Percentiles rank a stretch among this genome's conserved stretches.
Evolutionary conservation across 53 echinoderm and acorn worm species (phyloP).

Genomic region (Echinarachnius parma): DNA sequence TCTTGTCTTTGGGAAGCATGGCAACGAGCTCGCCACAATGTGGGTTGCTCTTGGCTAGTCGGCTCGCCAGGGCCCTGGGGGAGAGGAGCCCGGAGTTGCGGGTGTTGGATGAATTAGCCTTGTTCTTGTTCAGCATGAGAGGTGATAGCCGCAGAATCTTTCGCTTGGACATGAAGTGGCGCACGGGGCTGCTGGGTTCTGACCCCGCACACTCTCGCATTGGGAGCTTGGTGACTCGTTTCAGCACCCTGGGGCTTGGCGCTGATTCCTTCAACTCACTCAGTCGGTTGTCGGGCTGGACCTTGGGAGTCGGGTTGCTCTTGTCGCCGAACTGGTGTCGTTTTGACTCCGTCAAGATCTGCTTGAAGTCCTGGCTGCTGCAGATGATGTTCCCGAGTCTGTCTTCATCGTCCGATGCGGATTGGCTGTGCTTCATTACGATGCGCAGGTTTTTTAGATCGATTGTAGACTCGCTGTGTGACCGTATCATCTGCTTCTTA

Average conservation of each 20-base stretch:
- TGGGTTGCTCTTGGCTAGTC: conserved; percentile 30
- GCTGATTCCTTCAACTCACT: conserved; percentile 35
- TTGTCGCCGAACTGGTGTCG: conserved; percentile 60
- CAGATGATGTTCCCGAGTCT: conserved; percentile 70
- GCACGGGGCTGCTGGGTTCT: conserved; percentile 43
- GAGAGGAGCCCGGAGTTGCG: conserved; percentile 26
- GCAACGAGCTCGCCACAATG: conserved; percentile 65
- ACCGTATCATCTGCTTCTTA: conserved; percentile 87
- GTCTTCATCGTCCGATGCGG: conserved; percentile 11
- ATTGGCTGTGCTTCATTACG: conserved; percentile 45
- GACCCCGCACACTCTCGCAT: conserved; percentile 37
- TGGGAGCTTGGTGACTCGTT: conserved; percentile 20
- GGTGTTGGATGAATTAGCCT: conserved; percentile 14
- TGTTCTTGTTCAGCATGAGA: conserved; percentile 41
- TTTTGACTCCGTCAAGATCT: conserved; percentile 79
- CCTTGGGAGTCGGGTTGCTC: conserved; percentile 65
- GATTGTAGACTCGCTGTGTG: conserved; percentile 95
- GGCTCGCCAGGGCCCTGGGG: conserved; percentile 27
- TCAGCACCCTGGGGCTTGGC: not conserved
- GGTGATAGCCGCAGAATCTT: conserved; percentile 13
- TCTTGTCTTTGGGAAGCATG: conserved; percentile 72
- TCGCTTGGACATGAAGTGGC: not conserved
- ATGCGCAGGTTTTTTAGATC: conserved; percentile 64
- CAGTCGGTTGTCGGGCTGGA: conserved; percentile 48
- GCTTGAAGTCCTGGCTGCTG: conserved; percentile 85